A percentile compares a stretch with the other conserved stretches of the same genome.
Conservation (phyloP, 2,113 vertebrate species). For the Charadrius vociferus region DNA sequence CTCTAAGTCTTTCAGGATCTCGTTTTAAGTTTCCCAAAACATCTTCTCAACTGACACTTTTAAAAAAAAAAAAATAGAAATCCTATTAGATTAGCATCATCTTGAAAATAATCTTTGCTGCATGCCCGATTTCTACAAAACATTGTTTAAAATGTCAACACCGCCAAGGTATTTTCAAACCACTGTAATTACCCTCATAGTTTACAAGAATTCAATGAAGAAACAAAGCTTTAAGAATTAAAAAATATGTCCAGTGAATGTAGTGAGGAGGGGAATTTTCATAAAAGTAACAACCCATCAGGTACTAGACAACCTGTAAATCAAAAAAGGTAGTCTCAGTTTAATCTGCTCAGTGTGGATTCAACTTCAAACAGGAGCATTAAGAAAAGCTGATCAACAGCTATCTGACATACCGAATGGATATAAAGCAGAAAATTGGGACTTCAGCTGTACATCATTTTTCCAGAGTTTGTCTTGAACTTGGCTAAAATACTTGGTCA, state of each 20-base stretch:
- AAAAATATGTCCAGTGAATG: background rate
- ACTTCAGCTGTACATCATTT: background rate
- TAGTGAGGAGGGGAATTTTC: background rate
- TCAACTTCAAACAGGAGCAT: background rate
- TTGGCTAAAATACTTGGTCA: background rate
- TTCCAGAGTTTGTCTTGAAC: background rate
- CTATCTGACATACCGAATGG: background rate
- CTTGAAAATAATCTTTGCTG: background rate
- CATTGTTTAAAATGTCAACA: accelerated
- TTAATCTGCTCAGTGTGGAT: background rate
- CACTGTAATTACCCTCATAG: background rate
- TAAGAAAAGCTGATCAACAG: background rate
- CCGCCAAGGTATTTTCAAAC: background rate
- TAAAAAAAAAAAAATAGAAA: background rate
- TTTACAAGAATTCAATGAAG: background rate
- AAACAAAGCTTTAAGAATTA: background rate
- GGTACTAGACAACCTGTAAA: background rate
- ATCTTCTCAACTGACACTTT: background rate
- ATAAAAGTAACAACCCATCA: background rate
- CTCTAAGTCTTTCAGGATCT: background rate
- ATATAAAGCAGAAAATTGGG: accelerated
- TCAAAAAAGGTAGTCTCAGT: background rate
- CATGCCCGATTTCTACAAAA: background rate
- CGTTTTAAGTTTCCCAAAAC: background rate
- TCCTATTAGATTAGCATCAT: background rate